Base-by-base conservation (phyloP, 2,113 vertebrate genomes). In the Hymenochirus boettgeri region DNA sequence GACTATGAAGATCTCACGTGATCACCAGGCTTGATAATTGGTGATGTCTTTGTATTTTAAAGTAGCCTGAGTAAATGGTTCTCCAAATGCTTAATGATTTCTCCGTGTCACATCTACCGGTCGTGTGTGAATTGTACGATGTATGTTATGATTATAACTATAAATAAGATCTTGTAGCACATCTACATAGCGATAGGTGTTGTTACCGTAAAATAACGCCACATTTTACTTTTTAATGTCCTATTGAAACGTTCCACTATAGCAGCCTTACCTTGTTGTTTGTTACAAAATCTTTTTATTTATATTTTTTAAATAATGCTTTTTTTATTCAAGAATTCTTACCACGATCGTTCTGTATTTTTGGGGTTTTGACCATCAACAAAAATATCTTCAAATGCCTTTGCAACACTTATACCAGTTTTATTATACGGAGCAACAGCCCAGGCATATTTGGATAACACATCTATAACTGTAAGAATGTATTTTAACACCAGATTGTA, bases 191-290 rank as follows among this genome's bases (percentile, higher is more conserved):
- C 50, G 6, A 22, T 12, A 52, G 2, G 22, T 52, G 15, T 52
- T 52, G 12, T 23, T 2, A 12, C 9, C 12, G 50, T 52, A 25
- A 52, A 52, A 52, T 52, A n/a, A n/a, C 9, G 22, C 50, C 22
- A 52, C 13, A 13, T 52, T 52, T 52, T 25, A 25, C 12, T 15
- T 25, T 52, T 52, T 52, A 52, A n/a, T n/a, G n/a, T n/a, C n/a
- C n/a, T n/a, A n/a, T n/a, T n/a, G n/a, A 52, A 52, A 5, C 15
- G 23, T 25, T 25, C 47, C 15, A 52, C 50, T 24, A 52, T 25
- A 10, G 50, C 50, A 15, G 7, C 8, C 15, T 52, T 52, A 22
- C 22, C 1, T 19, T 25, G 4, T 25, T 25, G 17, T 25, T 25
- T 24, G 9, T 52, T 25, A 24, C 15, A 52, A 52, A 52, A 3